Evolutionary conservation across 2,888 invertebrate genomes (phyloP), one percentile per base, ranked within the genome.

Genomic region (Agonum fuliginosum): DNA sequence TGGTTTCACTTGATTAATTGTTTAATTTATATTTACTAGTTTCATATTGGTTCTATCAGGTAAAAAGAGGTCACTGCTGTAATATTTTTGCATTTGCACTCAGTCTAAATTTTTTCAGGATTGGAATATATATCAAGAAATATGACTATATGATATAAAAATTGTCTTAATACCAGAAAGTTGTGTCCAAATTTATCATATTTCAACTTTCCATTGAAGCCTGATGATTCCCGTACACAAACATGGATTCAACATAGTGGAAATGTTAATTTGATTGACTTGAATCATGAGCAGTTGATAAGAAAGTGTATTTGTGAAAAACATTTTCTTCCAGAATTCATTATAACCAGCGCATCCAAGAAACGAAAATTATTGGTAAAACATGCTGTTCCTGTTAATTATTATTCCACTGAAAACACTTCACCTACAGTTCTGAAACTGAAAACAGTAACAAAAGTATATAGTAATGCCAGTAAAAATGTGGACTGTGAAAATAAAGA

Each of bases 211-310:
- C 58, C 24, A 6, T 3, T 1, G 14, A 58, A 24, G 14, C 4
- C 22, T 24, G 24, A 30, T 58, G 58, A 58, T 48, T 2, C 46
- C 0, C 46, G 19, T 2, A 48, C 19, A 19, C n/a, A 22, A 24
- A 58, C 58, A 27, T 58, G 58, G 58, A 58, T 58, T 58, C 24
- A 58, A 58, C 8, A 58, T n/a, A 58, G 58, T 58, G 58, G 30
- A 8, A 58, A 58, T 58, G 1, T 58, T 0, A n/a, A 58, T 24
- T n/a, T 58, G 1, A 24, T 58, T n/a, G 24, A 20, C 6, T 58
- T 58, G n/a, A n/a, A 20, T 58, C 3, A 58, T 58, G 1, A 27
- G 24, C 24, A 24, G 24, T 58, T 58, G 24, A 20, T 5, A 58
- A 58, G 2, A 3, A 58, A 24, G 24, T 58, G n/a, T 8, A 58